Conservation (phyloP, 2,888 invertebrate genomes). For the Cryptocephalus primarius region DNA sequence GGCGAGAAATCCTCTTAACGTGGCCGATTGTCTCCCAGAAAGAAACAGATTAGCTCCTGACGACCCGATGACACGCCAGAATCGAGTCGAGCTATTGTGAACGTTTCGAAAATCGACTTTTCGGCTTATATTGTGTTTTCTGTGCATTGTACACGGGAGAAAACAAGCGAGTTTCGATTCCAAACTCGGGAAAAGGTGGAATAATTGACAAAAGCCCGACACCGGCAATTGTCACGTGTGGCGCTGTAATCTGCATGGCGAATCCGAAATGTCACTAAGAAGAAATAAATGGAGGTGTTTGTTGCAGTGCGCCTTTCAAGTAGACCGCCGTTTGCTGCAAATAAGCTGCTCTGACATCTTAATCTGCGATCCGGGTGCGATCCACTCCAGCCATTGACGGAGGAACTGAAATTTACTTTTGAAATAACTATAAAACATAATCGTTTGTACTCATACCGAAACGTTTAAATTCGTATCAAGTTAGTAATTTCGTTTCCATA, state of each 20-base stretch:
- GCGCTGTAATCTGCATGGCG: conserved; percentile 35
- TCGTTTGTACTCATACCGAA: no score
- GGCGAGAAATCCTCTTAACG: conserved; percentile 8
- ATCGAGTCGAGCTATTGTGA: conserved; percentile 15
- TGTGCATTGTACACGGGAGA: conserved; percentile 8
- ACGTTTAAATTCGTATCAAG: no score
- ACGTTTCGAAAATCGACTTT: conserved; percentile 21
- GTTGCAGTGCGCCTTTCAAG: conserved; percentile 19
- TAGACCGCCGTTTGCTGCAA: conserved; percentile 15
- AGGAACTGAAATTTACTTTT: no score
- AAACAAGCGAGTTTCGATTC: conserved; percentile 11
- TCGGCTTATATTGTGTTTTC: conserved; percentile 19
- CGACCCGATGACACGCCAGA: conserved; percentile 19
- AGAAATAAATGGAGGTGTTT: conserved; percentile 39
- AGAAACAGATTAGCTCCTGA: conserved; percentile 14
- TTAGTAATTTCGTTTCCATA: no score
- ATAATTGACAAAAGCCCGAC: conserved; percentile 29
- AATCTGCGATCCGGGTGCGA: conserved; percentile 13
- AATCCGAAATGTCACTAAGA: conserved; percentile 38
- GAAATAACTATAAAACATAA: no score
- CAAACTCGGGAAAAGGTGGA: conserved; percentile 17
- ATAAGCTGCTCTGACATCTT: conserved; percentile 24
- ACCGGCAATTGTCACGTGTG: conserved; percentile 30
- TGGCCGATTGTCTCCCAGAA: conserved; percentile 6
- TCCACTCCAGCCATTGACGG: no score